Base-by-base conservation (phyloP, 1,140 invertebrate genomes). In the Neotoxoptera formosana region DNA sequence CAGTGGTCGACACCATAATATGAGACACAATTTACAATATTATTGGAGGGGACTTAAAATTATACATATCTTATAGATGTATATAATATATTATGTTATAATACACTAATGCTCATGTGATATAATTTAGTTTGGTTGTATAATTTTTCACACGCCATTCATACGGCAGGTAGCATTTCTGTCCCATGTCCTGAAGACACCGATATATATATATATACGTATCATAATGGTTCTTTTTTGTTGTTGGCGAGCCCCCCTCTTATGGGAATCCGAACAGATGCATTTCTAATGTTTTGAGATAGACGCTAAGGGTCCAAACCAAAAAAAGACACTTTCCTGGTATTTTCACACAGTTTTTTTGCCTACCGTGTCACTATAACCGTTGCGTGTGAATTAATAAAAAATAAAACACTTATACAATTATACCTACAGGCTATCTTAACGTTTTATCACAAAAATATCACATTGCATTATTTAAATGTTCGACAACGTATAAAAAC, bases 251-350 rank as follows among this genome's bases (percentile, higher is more conserved):
- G n/a, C 7, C 36, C 67, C 91, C 91, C 81, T 86, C 91, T 53
- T 91, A 83, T 93, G 91, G 91, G 91, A 93, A 93, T 14, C 53
- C 76, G 76, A 84, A 93, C 91, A 90, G 89, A 90, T 90, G 89
- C 53, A 90, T 45, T 90, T 90, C 51, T 67, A 48, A 87, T 34
- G 17, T 88, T 76, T 88, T 51, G 87, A 88, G 48, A 56, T 90
- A 90, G 41, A 41, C 4, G 4, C 34, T 90, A 67, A 67, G 89
- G 89, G 89, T 90, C 89, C 53, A 36, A 93, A 93, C 14, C 48
- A 56, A 93, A 93, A 93, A 93, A 45, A 34, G 48, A 84, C 81
- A 51, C 20, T 93, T 93, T 93, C 17, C 81, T 41, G 21, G n/a
- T 56, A 86, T 86, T 83, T 83, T 93, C 81, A 56, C 91, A 92